Evolutionary conservation across 2,888 invertebrate genomes (phyloP).

Genomic region (Rhagium mordax): DNA sequence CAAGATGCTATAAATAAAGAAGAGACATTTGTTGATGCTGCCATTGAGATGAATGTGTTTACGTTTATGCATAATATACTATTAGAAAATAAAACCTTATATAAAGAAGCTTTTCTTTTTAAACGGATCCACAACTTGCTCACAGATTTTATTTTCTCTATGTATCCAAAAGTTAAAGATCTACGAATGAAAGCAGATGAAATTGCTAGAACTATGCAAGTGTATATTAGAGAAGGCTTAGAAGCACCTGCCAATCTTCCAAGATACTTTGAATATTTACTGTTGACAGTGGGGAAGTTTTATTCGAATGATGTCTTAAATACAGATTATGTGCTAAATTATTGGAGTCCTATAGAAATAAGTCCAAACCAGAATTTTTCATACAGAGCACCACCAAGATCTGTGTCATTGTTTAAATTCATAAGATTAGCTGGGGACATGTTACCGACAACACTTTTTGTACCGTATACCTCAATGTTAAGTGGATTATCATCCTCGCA

Average conservation of each 20-base stretch:
- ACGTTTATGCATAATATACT: slow-evolving; percentile 83
- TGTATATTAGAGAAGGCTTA: slow-evolving; percentile 68
- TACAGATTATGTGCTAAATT: slow-evolving; percentile 82
- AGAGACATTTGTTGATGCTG: slow-evolving; percentile 84
- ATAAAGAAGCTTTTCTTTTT: slow-evolving; percentile 86
- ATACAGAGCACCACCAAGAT: slow-evolving; percentile 73
- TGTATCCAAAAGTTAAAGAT: slow-evolving; percentile 93
- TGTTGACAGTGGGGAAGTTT: slow-evolving; percentile 84
- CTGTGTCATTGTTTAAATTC: slow-evolving; percentile 91
- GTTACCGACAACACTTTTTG: slow-evolving; percentile 86
- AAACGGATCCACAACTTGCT: slow-evolving; percentile 87
- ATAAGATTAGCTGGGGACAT: slow-evolving; percentile 90
- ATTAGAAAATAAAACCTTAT: slow-evolving; percentile 79
- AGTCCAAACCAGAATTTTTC: slow-evolving; percentile 66
- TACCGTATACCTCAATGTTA: slow-evolving; percentile 90
- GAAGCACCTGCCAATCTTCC: slow-evolving; percentile 83
- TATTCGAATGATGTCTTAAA: slow-evolving; percentile 83
- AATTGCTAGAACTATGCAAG: slow-evolving; percentile 84
- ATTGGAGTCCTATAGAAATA: slow-evolving; percentile 81
- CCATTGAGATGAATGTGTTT: slow-evolving; percentile 86
- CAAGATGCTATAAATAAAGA: slow-evolving; percentile 81
- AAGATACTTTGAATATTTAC: slow-evolving; percentile 87
- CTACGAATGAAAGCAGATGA: slow-evolving; percentile 90
- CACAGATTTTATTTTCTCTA: slow-evolving; percentile 92
- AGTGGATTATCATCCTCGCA: slow-evolving; percentile 84